Evolutionary conservation across 2,888 invertebrate species (phyloP), one percentile per base, ranked within the genome.

Genomic region (Andrena hattorfiana): DNA sequence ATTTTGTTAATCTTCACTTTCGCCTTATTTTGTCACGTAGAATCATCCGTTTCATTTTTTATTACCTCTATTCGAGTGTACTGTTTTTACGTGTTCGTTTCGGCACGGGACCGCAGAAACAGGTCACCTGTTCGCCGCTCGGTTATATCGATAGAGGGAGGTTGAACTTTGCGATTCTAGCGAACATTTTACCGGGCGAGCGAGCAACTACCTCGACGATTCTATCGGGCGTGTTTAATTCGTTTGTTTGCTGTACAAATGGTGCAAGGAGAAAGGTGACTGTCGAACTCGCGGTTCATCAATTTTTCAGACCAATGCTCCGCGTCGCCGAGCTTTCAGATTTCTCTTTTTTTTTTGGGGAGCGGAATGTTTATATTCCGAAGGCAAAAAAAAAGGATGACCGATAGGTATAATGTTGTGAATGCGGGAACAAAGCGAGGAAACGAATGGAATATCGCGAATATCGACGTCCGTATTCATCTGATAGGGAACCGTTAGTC

Each of bases 221-320:
- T 69, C 62, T 79, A 74, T 81, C 79, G 67, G 62, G 60, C 56
- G 81, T 56, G 77, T 60, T 81, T 81, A 83, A 81, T 81, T 42
- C 73, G 42, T 77, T 73, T 72, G 71, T 75, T 74, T 63, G 68
- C 26, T 59, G 67, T 56, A n/a, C 56, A 32, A 79, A 23, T 20
- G 54, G 32, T n/a, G 32, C 63, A 35, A 13, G 51, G 51, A 54
- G 30, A 79, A 74, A 66, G 60, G 23, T 7, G 10, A 20, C 32
- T n/a, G 59, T 56, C 48, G 35, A 30, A 51, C 56, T 69, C 64
- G 63, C 23, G 48, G 70, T 62, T 66, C 77, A 63, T 81, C 81
- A 63, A 63, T 81, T 72, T 77, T 72, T 68, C 72, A 23, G 63
- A 49, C 54, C 67, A 32, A 56, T 63, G 72, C 54, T 54, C 28